A percentile compares a stretch with the other conserved stretches of the same genome.
Evolutionary conservation across 2,797 vertebrate genomes (phyloP).

Genomic region (Pachyuromys duprasi): DNA sequence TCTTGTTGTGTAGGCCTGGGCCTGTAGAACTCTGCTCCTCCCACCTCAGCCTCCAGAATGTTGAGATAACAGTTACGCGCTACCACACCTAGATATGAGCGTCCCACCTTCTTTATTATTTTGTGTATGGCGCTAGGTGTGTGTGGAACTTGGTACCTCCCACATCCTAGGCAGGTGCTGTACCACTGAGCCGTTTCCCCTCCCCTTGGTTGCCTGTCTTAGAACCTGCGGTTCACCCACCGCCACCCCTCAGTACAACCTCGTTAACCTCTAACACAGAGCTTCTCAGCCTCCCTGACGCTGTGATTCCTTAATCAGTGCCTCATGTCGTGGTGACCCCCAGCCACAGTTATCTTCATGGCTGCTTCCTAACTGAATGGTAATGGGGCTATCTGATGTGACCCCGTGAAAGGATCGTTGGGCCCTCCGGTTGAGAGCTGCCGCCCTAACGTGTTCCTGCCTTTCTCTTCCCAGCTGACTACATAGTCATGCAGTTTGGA

Average conservation of each 20-base stretch:
- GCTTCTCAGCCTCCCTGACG: background rate
- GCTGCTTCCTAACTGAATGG: background rate
- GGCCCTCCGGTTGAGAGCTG: background rate
- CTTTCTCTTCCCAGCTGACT: constrained; percentile 90
- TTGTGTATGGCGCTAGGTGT: background rate
- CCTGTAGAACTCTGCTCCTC: background rate
- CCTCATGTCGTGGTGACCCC: background rate
- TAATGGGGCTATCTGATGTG: background rate
- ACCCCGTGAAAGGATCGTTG: too few species aligned
- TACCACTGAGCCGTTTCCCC: background rate
- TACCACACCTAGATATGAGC: too few species aligned
- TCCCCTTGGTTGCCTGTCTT: background rate
- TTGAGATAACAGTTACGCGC: background rate
- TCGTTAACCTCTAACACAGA: background rate
- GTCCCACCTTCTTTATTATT: background rate
- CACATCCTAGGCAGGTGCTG: background rate
- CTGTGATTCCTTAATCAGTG: background rate
- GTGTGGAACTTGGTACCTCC: background rate
- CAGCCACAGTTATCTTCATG: background rate
- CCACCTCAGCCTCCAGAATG: background rate
- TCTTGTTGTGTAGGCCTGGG: background rate
- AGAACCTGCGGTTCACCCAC: background rate
- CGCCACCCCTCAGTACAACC: background rate
- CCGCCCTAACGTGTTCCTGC: background rate
- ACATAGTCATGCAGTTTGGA: constrained; percentile 99